Conservation (phyloP, 2,113 vertebrate genomes). For the Varanus komodoensis region DNA sequence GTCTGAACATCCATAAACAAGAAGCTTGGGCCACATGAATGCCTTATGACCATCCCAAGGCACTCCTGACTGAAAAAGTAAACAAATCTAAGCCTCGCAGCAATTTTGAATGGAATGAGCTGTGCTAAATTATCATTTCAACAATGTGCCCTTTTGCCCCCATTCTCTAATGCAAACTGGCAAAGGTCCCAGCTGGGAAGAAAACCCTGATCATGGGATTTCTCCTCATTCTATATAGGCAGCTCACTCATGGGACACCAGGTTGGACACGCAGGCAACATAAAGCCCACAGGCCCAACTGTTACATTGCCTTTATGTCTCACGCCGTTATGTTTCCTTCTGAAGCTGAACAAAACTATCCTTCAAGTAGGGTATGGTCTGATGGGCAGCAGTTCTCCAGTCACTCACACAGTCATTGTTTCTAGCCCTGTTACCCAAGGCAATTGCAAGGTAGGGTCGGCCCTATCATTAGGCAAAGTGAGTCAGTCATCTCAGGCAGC, state of each 20-base stretch:
- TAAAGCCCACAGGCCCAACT: neutral
- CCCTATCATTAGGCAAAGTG: no score
- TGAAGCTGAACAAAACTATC: neutral
- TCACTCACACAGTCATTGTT: neutral
- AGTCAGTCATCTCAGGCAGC: no score
- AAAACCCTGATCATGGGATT: slow-evolving; percentile 2
- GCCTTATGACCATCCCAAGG: fast-evolving
- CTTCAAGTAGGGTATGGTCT: no score
- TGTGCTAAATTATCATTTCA: slow-evolving; percentile 25
- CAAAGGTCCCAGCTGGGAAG: neutral
- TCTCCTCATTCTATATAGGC: neutral
- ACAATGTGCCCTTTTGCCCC: neutral
- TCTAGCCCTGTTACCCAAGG: neutral
- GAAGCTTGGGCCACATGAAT: neutral
- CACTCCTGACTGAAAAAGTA: neutral
- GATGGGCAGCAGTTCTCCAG: neutral
- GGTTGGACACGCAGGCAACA: neutral
- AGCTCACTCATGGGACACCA: neutral
- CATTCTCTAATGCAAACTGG: slow-evolving; percentile 22
- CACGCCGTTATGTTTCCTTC: neutral
- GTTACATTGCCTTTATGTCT: neutral
- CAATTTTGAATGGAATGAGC: slow-evolving; percentile 21
- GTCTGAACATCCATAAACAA: neutral
- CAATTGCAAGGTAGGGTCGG: no score
- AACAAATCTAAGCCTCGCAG: neutral